Base-by-base conservation (phyloP, 1,140 invertebrate genomes). In the Neodiprion pinetum region DNA sequence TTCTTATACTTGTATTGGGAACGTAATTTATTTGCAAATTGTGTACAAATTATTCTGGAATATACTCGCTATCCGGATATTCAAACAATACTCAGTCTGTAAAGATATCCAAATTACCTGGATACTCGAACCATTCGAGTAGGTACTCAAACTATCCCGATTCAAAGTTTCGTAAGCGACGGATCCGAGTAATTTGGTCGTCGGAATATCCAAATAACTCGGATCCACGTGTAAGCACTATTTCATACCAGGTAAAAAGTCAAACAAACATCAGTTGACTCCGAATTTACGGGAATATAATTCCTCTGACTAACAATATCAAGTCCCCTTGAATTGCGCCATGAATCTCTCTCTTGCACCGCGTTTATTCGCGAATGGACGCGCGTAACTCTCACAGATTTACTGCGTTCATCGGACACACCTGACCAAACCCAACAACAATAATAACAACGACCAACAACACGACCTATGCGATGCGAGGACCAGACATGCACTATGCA, bases 341-440 rank as follows among this genome's bases (percentile, higher is more conserved):
- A 84, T 86, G 84, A 84, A 86, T 85, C 84, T 85, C 82, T 69
- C 71, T 74, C 72, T 76, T 71, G 82, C 76, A 40, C 28, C 28
- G 28, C 80, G 79, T 81, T 84, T 82, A 82, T 83, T 83, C 78
- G 80, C 75, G 70, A n/a, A 80, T 78, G 74, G 78, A 77, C 78
- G 28, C 28, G 79, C 81, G 83, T 86, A 82, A 82, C 84, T 84
- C 80, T 82, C 79, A 78, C 78, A 83, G 80, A 86, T 85, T 85
- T 83, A 84, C 77, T 82, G 75, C 80, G 78, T 84, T 84, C 82
- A 77, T 82, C 79, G 77, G 76, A 79, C 81, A 82, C 81, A 83
- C 76, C 78, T 83, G 80, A 84, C 81, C 79, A 76, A 76, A 79
- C 74, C 77, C 77, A 78, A 72, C 75, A 79, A 69, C 76, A 72